Conservation (phyloP, 2,113 vertebrate species). For the Cavia aperea region DNA sequence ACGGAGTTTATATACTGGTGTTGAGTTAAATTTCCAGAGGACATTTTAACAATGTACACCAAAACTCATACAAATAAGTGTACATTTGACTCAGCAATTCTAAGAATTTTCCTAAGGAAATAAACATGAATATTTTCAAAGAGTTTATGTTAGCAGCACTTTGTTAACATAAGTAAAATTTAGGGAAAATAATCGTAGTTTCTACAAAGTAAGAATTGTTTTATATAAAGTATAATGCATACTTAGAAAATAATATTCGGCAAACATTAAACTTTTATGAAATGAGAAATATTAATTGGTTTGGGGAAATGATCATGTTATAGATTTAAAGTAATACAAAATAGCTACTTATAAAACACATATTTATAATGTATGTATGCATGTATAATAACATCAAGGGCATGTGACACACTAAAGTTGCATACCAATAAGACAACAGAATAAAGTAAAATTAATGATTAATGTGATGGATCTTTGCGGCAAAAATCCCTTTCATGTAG, state of each 20-base stretch:
- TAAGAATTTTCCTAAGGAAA: slow-evolving; percentile 35
- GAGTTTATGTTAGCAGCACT: slow-evolving; percentile 8
- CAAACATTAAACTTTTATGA: slow-evolving; percentile 10
- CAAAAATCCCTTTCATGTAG: background rate
- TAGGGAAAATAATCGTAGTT: background rate
- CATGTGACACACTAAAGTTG: background rate
- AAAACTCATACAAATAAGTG: background rate
- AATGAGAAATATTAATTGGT: background rate
- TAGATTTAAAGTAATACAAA: background rate
- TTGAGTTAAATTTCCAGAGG: slow-evolving; percentile 38
- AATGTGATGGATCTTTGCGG: background rate
- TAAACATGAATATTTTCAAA: slow-evolving; percentile 6
- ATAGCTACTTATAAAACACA: background rate
- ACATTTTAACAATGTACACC: slow-evolving; percentile 4
- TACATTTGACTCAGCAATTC: slow-evolving; percentile 44
- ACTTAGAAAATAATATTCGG: slow-evolving; percentile 8
- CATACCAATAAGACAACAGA: background rate
- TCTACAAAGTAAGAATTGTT: slow-evolving; percentile 4
- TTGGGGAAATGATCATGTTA: background rate
- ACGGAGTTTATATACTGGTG: background rate
- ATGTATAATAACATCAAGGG: background rate
- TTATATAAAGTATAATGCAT: background rate
- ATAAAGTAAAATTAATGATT: background rate
- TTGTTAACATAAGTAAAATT: slow-evolving; percentile 23
- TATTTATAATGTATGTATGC: background rate